phyloP scores from a whole-genome alignment of 2,113 vertebrate genomes.

The Clarias batrachus region DNA sequence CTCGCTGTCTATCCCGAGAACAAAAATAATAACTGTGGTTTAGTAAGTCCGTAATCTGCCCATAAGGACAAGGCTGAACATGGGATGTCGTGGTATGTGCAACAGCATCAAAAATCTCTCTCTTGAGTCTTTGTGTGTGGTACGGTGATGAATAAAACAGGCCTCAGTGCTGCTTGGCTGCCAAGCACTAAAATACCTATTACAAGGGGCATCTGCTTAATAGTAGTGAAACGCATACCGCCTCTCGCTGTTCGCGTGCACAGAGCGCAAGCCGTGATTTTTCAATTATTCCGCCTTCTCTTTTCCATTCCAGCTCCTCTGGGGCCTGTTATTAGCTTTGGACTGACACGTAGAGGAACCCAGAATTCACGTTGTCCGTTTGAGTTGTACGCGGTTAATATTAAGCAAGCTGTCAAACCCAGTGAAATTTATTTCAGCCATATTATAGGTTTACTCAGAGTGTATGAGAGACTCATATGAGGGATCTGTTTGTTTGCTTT shows the following conservation, averaged over 20 bases:
- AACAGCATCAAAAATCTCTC: constrained; percentile 52
- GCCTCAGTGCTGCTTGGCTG: neutral
- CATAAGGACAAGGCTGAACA: constrained; percentile 21
- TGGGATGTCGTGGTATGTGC: constrained; percentile 50
- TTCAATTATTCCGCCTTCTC: constrained; percentile 45
- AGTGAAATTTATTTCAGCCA: neutral
- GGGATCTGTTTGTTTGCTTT: neutral
- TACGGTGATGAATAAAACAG: constrained; percentile 56
- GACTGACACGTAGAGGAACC: neutral
- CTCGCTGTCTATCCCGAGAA: constrained; percentile 4
- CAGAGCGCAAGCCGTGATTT: constrained; percentile 48
- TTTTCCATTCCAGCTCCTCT: neutral
- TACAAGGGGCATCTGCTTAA: constrained; percentile 47
- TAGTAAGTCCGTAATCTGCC: constrained; percentile 39
- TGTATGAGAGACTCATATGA: neutral
- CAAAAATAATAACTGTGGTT: constrained; percentile 35
- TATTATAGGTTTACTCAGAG: neutral
- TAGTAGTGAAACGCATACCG: constrained; percentile 53
- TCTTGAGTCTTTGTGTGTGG: constrained; percentile 54
- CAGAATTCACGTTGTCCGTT: neutral
- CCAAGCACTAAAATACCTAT: constrained; percentile 37
- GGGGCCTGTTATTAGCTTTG: constrained; percentile 15
- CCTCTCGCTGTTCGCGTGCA: constrained; percentile 35
- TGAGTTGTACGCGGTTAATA: constrained; percentile 17
- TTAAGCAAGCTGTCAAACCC: constrained; percentile 4